These are phyloP conservation scores for Drosophila tsacasi DNA, from an alignment of 1,140 invertebrate species.

Conservation along the genomic window DNA sequence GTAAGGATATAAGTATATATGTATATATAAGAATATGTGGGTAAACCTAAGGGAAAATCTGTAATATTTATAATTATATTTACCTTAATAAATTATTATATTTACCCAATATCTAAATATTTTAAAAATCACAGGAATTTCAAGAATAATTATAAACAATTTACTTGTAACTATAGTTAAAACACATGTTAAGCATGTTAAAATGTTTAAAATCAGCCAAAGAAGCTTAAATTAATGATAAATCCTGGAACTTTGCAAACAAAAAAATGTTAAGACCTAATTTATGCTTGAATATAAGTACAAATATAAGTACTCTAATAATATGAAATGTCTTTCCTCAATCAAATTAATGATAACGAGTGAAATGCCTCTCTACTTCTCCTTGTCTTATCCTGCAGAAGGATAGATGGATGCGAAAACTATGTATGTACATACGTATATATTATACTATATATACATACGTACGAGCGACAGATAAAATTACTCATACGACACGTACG, in stretches of 20 bases:
- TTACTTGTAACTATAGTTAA: no score
- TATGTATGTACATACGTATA: not conserved
- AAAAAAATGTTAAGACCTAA: not conserved
- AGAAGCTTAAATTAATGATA: not conserved
- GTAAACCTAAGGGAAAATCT: no score
- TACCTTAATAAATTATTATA: no score
- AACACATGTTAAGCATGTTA: no score
- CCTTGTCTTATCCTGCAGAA: not conserved
- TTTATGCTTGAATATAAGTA: not conserved
- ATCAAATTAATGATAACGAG: constrained; percentile 5
- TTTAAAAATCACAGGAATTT: no score
- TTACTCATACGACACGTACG: constrained; percentile 34
- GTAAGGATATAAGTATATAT: no score
- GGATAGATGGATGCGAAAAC: constrained; percentile 9
- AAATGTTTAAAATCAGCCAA: not conserved
- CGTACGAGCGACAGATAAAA: constrained; percentile 6
- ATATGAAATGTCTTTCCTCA: not conserved
- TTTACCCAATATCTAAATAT: no score
- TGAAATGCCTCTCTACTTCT: not conserved
- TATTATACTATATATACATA: not conserved
- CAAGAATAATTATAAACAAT: not conserved
- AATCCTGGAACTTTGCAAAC: not conserved
- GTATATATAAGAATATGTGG: no score
- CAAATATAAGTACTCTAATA: not conserved
- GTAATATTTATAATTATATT: no score